These are phyloP conservation scores for Leptopilina myrica DNA, from an alignment of 2,888 invertebrate genomes.

Conservation along the genomic window DNA sequence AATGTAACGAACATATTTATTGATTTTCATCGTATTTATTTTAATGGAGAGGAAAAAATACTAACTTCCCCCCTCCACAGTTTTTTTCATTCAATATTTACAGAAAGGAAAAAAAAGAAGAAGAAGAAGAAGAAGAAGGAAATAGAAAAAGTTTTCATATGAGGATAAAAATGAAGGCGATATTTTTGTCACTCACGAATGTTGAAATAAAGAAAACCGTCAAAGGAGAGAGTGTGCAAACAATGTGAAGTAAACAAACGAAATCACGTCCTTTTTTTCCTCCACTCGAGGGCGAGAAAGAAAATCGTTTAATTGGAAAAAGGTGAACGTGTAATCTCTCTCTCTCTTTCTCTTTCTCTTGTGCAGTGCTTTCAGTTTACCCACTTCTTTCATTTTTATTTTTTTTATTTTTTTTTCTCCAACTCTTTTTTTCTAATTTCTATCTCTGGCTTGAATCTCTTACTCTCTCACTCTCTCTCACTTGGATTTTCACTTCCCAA, in stretches of 20 bases:
- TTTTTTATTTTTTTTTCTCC: conserved; percentile 44
- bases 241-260: conserved; percentile 21
- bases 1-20: background rate
- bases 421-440: conserved; percentile 21
- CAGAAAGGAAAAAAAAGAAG: background rate
- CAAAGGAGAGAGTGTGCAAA: background rate
- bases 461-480: background rate
- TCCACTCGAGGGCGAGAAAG: background rate
- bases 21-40: too few species aligned
- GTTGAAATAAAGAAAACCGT: conserved; percentile 11
- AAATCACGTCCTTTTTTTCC: conserved; percentile 14
- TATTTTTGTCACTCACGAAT: background rate
- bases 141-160: background rate
- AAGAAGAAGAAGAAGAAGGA: background rate
- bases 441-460: conserved; percentile 7
- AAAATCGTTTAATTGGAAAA: conserved; percentile 62
- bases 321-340: conserved; percentile 60
- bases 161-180: background rate
- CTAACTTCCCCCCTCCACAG: too few species aligned
- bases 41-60: too few species aligned
- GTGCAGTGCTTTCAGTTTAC: conserved; percentile 36
- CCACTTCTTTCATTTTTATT: background rate
- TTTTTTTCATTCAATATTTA: background rate
- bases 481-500: conserved; percentile 6
- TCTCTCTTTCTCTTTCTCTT: conserved; percentile 55